These are phyloP conservation scores for Nicator chloris DNA, from an alignment of 2,113 vertebrate species.

Conservation along the genomic window DNA sequence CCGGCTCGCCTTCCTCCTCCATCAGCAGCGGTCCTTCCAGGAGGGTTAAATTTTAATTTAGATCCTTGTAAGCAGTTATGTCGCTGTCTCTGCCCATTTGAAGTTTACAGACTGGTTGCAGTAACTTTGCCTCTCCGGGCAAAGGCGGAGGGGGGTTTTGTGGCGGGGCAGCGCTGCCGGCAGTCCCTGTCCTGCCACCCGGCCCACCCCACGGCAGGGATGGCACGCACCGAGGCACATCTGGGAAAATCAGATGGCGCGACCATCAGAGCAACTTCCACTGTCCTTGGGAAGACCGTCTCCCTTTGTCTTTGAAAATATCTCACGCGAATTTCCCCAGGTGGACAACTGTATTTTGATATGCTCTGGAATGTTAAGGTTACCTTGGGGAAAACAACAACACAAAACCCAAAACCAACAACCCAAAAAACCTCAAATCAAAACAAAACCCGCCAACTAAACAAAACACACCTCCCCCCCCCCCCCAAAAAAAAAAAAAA, in stretches of 20 bases:
- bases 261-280: neutral
- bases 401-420: no score
- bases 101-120: no score
- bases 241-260: neutral
- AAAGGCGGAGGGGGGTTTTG: neutral
- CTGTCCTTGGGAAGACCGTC: neutral
- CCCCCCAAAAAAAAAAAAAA: no score
- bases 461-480: no score
- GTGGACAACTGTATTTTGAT: neutral
- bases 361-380: neutral
- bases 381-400: neutral
- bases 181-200: neutral
- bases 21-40: neutral
- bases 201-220: rapidly evolving
- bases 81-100: neutral
- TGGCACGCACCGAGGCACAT: neutral
- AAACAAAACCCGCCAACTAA: no score
- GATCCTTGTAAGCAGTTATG: neutral
- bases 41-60: rapidly evolving
- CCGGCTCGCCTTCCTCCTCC: neutral
- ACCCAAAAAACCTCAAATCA: no score
- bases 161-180: neutral
- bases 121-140: neutral
- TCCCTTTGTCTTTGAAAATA: neutral
- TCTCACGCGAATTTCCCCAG: neutral